Evolutionary conservation across 2,888 invertebrate genomes (phyloP).

Genomic region (Meteorus cinctellus): DNA sequence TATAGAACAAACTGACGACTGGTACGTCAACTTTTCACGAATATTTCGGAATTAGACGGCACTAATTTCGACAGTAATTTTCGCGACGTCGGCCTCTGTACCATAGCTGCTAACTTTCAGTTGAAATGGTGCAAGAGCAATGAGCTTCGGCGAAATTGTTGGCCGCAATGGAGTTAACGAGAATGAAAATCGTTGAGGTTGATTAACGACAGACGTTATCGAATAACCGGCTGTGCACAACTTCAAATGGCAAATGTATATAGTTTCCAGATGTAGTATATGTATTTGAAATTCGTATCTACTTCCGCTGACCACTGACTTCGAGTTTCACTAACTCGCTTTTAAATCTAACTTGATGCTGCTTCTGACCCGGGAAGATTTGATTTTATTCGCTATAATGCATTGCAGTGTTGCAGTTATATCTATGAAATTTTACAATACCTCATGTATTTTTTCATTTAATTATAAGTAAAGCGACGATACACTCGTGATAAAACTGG

Average conservation of each 20-base stretch:
- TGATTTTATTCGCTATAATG: neutral
- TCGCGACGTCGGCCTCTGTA: neutral
- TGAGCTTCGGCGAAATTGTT: constrained; percentile 31
- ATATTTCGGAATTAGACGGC: constrained; percentile 27
- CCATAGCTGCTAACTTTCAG: constrained; percentile 28
- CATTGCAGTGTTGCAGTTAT: no score
- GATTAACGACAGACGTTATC: constrained; percentile 52
- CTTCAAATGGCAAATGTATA: constrained; percentile 24
- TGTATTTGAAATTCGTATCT: constrained; percentile 34
- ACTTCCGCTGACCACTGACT: constrained; percentile 49
- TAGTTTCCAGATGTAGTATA: constrained; percentile 10
- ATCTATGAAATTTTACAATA: no score
- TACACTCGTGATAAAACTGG: no score
- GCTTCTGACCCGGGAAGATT: neutral
- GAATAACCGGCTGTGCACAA: constrained; percentile 41
- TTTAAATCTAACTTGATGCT: constrained; percentile 41
- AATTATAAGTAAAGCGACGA: no score
- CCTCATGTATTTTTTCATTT: no score
- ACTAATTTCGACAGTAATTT: constrained; percentile 36
- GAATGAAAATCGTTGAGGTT: constrained; percentile 50
- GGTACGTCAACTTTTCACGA: constrained; percentile 40
- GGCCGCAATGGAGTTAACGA: constrained; percentile 45
- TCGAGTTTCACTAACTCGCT: constrained; percentile 46
- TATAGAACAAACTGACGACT: constrained; percentile 43
- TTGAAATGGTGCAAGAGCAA: constrained; percentile 29